Percentiles rank a stretch among this genome's conserved stretches.
Evolutionary conservation across 2,888 invertebrate species (phyloP).

Genomic region (Brachyptera putata): DNA sequence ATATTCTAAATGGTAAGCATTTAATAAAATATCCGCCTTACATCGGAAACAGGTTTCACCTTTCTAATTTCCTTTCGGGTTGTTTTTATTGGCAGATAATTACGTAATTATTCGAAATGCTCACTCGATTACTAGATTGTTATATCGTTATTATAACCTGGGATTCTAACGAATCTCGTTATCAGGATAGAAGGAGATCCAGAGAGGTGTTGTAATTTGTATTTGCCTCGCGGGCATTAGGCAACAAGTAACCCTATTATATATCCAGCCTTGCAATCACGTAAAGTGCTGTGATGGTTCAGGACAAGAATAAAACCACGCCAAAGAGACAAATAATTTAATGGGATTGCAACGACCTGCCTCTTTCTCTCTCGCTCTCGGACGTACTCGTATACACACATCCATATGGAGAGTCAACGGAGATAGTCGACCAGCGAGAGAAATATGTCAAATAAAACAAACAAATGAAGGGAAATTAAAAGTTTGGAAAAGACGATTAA

Average conservation of each 20-base stretch:
- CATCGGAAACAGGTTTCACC: too few species aligned
- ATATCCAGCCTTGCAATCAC: slow-evolving; percentile 13
- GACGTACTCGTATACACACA: too few species aligned
- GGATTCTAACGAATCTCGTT: slow-evolving; percentile 7
- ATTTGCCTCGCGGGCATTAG: background rate
- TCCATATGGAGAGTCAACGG: too few species aligned
- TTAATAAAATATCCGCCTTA: too few species aligned
- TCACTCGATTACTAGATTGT: slow-evolving; percentile 9
- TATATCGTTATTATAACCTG: slow-evolving; percentile 7
- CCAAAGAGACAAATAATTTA: background rate
- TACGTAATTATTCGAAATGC: background rate
- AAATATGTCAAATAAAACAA: too few species aligned
- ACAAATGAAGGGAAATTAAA: too few species aligned
- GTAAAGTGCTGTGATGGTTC: background rate
- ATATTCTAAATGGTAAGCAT: too few species aligned
- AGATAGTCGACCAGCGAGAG: too few species aligned
- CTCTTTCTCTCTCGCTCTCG: background rate
- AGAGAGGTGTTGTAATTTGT: slow-evolving; percentile 9
- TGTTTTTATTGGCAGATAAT: too few species aligned
- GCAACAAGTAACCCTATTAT: background rate
- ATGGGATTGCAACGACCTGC: background rate
- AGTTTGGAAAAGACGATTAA: too few species aligned
- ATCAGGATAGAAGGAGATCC: background rate
- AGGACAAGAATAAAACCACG: background rate
- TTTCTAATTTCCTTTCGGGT: too few species aligned